Percentiles rank a stretch among this genome's conserved stretches.
These are phyloP conservation scores for Geococcyx californianus DNA, from an alignment of 2,113 vertebrate species.

Conservation along the genomic window DNA sequence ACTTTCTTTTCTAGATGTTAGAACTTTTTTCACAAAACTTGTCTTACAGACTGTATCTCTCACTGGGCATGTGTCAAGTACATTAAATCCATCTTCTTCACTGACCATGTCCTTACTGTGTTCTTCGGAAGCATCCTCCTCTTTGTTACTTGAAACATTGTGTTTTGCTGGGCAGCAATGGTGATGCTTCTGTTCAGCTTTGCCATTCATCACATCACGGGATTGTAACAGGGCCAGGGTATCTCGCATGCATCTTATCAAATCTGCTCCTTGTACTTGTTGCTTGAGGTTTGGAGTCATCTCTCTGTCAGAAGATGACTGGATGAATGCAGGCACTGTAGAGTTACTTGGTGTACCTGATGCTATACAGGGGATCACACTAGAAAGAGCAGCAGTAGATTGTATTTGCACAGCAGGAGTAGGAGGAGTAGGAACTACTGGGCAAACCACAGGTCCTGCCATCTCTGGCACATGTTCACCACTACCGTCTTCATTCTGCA, in stretches of 20 bases:
- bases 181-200: not conserved
- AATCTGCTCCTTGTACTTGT: conserved; percentile 59
- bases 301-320: conserved; percentile 1
- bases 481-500: conserved; percentile 28
- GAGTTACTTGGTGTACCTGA: not conserved
- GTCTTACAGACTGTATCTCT: conserved; percentile 72
- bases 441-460: not conserved
- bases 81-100: conserved; percentile 65
- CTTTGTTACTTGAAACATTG: not conserved
- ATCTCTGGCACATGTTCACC: conserved; percentile 19
- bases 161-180: not conserved
- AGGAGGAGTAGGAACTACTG: not conserved
- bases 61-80: conserved; percentile 60
- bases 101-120: conserved; percentile 44
- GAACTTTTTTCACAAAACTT: conserved; percentile 45
- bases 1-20: conserved; percentile 60
- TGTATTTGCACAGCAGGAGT: not conserved
- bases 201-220: not conserved
- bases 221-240: conserved; percentile 66
- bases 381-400: not conserved
- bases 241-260: conserved; percentile 70
- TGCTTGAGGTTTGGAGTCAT: not conserved
- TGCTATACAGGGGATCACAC: not conserved
- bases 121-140: conserved; percentile 41
- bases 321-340: not conserved